phyloP scores from a whole-genome alignment of 2,797 vertebrate species.

The Schizothorax lantsangensis region DNA sequence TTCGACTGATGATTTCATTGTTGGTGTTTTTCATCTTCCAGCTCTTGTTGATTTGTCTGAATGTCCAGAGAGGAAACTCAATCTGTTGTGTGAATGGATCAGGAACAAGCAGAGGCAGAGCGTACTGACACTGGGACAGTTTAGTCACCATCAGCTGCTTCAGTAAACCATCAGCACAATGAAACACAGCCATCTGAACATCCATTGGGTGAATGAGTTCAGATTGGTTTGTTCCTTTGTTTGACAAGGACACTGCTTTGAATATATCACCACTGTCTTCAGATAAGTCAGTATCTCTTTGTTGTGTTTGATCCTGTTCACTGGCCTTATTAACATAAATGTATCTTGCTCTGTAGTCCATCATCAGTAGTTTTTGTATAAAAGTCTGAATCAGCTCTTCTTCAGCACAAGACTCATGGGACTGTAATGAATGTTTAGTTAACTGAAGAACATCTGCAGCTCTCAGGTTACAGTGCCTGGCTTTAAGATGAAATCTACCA shows the following conservation, averaged over 20 bases:
- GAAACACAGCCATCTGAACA: too few relatives aligned
- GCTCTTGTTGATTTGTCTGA: too few relatives aligned
- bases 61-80: too few relatives aligned
- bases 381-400: slow-evolving; percentile 8
- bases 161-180: too few relatives aligned
- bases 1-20: too few relatives aligned
- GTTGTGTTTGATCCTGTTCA: background rate
- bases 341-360: slow-evolving; percentile 43
- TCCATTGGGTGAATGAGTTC: slow-evolving; percentile 36
- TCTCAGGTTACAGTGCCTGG: background rate
- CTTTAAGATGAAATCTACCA: slow-evolving; percentile 42
- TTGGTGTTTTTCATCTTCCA: too few relatives aligned
- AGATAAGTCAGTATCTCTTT: slow-evolving; percentile 36
- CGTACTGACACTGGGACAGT: too few relatives aligned
- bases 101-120: too few relatives aligned
- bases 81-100: too few relatives aligned
- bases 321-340: background rate
- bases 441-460: slow-evolving; percentile 31
- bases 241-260: slow-evolving; percentile 41
- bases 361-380: slow-evolving; percentile 41
- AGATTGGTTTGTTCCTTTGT: background rate
- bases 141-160: too few relatives aligned
- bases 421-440: background rate
- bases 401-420: slow-evolving; percentile 2
- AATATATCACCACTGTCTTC: background rate